A percentile compares a stretch with the other conserved stretches of the same genome.
Conservation (phyloP, 35 echinoderm and acorn worm species). For the Strongylocentrotus purpuratus region DNA sequence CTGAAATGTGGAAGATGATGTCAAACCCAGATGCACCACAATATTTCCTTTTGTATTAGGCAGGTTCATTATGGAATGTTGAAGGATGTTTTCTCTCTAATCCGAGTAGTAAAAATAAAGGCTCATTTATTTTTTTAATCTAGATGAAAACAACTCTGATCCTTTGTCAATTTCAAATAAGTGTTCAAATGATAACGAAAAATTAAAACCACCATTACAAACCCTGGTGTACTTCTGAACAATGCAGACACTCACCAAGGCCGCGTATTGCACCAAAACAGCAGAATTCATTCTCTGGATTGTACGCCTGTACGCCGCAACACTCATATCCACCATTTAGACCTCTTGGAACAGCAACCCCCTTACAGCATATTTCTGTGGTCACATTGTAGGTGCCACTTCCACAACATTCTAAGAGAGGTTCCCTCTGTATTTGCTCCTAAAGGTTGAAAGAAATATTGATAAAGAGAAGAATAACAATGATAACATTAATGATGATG, state of each 20-base stretch:
- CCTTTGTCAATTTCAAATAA: neutral
- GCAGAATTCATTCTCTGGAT: constrained; percentile 1
- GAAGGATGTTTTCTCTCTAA: too few relatives aligned
- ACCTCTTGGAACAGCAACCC: neutral
- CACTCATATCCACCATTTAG: neutral
- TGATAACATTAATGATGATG: too few relatives aligned
- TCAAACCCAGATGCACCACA: too few relatives aligned
- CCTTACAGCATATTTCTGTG: neutral
- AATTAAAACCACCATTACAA: neutral
- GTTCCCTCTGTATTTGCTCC: neutral
- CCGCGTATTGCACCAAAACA: neutral
- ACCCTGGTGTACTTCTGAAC: neutral
- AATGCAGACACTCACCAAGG: neutral
- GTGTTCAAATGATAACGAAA: neutral
- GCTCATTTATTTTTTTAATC: too few relatives aligned
- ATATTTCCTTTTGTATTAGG: too few relatives aligned
- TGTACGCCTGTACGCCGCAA: neutral
- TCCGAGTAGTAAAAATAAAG: too few relatives aligned
- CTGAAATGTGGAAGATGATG: too few relatives aligned
- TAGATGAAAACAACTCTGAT: neutral
- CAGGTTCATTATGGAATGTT: too few relatives aligned
- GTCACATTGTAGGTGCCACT: neutral
- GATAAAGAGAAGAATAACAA: too few relatives aligned
- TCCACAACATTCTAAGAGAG: neutral
- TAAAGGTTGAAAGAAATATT: neutral